These are phyloP conservation scores for Lateolabrax maculatus DNA, from an alignment of 2,797 vertebrate genomes.

Conservation along the genomic window DNA sequence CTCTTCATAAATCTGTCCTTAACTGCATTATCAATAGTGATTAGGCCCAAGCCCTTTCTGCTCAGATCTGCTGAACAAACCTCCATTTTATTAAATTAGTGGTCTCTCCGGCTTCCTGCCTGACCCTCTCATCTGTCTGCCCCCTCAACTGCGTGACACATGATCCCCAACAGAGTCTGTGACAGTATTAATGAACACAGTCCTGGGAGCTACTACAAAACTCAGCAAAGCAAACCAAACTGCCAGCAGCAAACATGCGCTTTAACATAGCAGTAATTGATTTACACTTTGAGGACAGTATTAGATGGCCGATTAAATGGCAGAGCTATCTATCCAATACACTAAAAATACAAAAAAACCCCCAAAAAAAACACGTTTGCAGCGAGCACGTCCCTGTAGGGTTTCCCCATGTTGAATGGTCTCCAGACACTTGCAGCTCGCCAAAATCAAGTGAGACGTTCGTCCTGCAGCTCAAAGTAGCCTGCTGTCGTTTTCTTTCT, in stretches of 20 bases:
- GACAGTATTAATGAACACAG: neutral
- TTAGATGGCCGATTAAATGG: neutral
- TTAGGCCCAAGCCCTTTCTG: neutral
- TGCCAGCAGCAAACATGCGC: neutral
- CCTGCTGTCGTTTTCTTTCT: neutral
- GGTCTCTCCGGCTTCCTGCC: slow-evolving; percentile 16
- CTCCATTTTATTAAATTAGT: slow-evolving; percentile 43
- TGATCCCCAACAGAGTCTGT: neutral
- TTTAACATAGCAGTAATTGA: fast-evolving
- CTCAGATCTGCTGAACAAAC: slow-evolving; percentile 14
- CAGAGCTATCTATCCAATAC: neutral
- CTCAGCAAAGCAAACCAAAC: neutral
- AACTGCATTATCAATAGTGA: slow-evolving; percentile 54
- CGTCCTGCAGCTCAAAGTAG: slow-evolving; percentile 22
- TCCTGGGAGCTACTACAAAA: neutral
- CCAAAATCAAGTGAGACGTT: neutral
- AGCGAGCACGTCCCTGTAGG: neutral
- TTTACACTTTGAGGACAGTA: neutral
- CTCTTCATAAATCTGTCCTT: slow-evolving; percentile 15
- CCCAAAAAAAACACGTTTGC: too few species aligned
- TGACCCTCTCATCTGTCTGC: slow-evolving; percentile 11
- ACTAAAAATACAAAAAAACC: too few species aligned
- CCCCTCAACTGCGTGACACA: neutral
- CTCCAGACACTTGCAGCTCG: slow-evolving; percentile 3
- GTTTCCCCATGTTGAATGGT: neutral